Evolutionary conservation across 2,797 vertebrate genomes (phyloP).

Genomic region (Morus bassanus): DNA sequence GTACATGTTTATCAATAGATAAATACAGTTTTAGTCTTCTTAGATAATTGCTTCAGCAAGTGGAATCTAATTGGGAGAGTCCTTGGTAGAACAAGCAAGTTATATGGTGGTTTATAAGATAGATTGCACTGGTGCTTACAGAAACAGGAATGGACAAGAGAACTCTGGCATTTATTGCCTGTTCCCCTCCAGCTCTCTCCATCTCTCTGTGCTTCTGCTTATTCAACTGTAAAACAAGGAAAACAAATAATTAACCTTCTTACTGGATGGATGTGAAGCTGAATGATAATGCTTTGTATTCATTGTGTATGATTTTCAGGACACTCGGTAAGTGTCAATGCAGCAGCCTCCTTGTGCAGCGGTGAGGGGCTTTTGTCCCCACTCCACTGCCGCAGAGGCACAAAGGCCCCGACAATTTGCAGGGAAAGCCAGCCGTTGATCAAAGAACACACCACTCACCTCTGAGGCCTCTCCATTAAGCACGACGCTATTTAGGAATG

Average conservation of each 20-base stretch:
- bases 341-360: not conserved
- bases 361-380: not conserved
- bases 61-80: constrained; percentile 22
- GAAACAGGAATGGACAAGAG: constrained; percentile 17
- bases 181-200: constrained; percentile 16
- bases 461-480: not conserved
- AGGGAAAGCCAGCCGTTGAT: not conserved
- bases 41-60: not conserved
- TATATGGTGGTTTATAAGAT: not conserved
- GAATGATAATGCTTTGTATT: constrained; percentile 25
- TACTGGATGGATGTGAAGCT: not conserved
- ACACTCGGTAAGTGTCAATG: not conserved
- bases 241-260: constrained; percentile 63
- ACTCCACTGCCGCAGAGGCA: not conserved
- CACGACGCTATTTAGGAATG: not conserved
- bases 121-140: not conserved
- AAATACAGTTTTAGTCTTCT: constrained; percentile 27
- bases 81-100: not conserved
- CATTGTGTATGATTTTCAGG: not conserved
- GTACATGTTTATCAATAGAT: not conserved
- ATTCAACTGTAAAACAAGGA: constrained; percentile 49
- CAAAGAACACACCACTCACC: not conserved
- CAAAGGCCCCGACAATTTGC: not conserved
- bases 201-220: constrained; percentile 26
- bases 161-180: constrained; percentile 43